These are phyloP conservation scores for Thrips palmi DNA, from an alignment of 1,140 invertebrate species.

Conservation along the genomic window DNA sequence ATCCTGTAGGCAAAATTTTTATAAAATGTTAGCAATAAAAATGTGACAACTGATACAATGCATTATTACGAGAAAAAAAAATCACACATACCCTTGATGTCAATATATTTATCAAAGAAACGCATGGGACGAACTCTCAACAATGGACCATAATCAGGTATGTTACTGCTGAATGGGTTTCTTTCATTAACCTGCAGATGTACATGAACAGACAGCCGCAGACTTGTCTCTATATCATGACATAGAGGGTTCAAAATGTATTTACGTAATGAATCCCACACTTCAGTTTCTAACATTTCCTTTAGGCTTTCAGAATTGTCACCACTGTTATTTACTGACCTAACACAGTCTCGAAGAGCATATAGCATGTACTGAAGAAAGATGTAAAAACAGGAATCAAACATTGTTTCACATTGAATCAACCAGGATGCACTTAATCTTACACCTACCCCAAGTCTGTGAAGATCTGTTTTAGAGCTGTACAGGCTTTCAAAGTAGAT, in stretches of 20 bases:
- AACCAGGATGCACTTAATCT: background rate
- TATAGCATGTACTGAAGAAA: slow-evolving; percentile 39
- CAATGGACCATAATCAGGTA: too few relatives aligned
- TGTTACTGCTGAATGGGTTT: slow-evolving; percentile 50
- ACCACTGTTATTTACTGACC: slow-evolving; percentile 22
- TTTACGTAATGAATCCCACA: too few relatives aligned
- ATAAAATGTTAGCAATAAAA: slow-evolving; percentile 11
- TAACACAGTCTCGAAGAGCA: slow-evolving; percentile 36
- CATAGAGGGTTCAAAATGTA: slow-evolving; percentile 56
- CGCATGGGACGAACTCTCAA: too few relatives aligned
- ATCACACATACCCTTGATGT: slow-evolving; percentile 24
- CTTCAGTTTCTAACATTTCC: too few relatives aligned
- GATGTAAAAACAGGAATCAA: background rate
- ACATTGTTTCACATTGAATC: background rate
- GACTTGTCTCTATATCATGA: slow-evolving; percentile 73
- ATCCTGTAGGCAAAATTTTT: slow-evolving; percentile 30
- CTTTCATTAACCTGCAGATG: slow-evolving; percentile 69
- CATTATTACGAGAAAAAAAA: background rate
- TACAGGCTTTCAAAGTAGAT: slow-evolving; percentile 56
- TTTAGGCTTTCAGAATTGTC: too few relatives aligned
- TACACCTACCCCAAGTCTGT: slow-evolving; percentile 33
- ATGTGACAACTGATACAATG: background rate
- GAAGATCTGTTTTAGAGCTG: slow-evolving; percentile 36
- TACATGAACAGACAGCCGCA: slow-evolving; percentile 75
- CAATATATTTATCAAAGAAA: slow-evolving; percentile 26